Conservation (phyloP, 2,888 invertebrate genomes). For the Diploptera punctata region DNA sequence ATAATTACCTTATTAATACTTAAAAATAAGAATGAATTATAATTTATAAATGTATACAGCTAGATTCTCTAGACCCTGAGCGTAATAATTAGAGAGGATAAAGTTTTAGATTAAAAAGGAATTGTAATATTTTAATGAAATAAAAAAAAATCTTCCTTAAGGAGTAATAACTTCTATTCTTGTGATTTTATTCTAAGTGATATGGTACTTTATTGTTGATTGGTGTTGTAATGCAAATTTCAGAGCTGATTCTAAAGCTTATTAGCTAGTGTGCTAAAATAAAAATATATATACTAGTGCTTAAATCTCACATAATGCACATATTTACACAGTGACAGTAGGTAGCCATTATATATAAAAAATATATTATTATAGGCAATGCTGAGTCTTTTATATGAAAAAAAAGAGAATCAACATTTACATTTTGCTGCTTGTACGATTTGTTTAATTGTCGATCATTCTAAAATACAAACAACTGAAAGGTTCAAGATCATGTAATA, state of each 20-base stretch:
- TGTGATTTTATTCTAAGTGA: neutral
- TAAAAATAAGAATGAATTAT: too few relatives aligned
- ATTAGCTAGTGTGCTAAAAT: neutral
- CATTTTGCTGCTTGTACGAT: slow-evolving; percentile 15
- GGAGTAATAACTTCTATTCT: neutral
- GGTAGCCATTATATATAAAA: neutral
- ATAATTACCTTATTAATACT: too few relatives aligned
- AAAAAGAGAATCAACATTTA: neutral
- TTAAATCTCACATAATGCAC: neutral
- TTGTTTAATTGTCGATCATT: too few relatives aligned
- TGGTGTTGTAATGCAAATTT: slow-evolving; percentile 10
- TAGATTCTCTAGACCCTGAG: too few relatives aligned
- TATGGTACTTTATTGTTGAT: slow-evolving; percentile 19
- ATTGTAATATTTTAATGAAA: too few relatives aligned
- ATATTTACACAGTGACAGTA: neutral
- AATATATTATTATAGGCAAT: slow-evolving; percentile 9
- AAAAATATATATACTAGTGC: neutral
- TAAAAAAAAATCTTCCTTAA: too few relatives aligned
- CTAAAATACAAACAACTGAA: too few relatives aligned
- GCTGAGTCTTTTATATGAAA: neutral
- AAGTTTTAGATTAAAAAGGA: too few relatives aligned
- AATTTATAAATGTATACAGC: too few relatives aligned
- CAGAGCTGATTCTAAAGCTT: neutral
- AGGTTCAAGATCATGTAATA: too few relatives aligned
- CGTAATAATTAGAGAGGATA: too few relatives aligned